Percentiles rank a stretch among this genome's conserved stretches.
These are phyloP conservation scores for Pelodiscus sinensis DNA, from an alignment of 2,113 vertebrate species.

Conservation along the genomic window DNA sequence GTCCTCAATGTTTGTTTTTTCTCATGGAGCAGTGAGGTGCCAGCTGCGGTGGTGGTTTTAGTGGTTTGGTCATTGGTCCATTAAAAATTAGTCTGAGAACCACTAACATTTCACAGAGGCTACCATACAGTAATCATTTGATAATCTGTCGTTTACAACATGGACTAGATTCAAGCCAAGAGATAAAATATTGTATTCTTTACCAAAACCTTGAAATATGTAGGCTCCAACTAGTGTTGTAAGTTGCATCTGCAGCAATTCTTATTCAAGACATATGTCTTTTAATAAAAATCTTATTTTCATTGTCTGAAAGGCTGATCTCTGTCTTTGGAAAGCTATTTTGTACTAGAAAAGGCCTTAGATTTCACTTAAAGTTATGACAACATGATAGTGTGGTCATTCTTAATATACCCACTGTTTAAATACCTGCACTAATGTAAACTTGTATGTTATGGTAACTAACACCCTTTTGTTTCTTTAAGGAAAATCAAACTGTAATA, in stretches of 20 bases:
- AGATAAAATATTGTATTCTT: background rate
- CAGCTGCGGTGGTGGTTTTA: accelerated
- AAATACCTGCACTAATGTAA: background rate
- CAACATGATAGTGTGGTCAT: background rate
- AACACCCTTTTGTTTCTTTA: background rate
- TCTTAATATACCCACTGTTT: background rate
- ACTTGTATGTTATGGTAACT: background rate
- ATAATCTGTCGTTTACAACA: background rate
- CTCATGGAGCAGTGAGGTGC: background rate
- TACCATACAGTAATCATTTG: background rate
- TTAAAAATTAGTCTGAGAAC: background rate
- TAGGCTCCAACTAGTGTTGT: background rate
- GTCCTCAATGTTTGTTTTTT: background rate
- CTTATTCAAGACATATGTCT: background rate
- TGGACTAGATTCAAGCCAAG: background rate
- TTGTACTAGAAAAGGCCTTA: background rate
- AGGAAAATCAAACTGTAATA: constrained; percentile 77
- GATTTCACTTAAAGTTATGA: background rate
- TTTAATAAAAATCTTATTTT: background rate
- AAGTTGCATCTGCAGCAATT: background rate
- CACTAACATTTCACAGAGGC: background rate
- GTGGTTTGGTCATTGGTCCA: background rate
- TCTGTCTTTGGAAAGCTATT: accelerated
- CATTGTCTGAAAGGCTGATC: background rate
- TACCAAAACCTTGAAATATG: background rate